These are phyloP conservation scores for Drosophila quinaria DNA, from an alignment of 2,888 invertebrate species.

Conservation along the genomic window DNA sequence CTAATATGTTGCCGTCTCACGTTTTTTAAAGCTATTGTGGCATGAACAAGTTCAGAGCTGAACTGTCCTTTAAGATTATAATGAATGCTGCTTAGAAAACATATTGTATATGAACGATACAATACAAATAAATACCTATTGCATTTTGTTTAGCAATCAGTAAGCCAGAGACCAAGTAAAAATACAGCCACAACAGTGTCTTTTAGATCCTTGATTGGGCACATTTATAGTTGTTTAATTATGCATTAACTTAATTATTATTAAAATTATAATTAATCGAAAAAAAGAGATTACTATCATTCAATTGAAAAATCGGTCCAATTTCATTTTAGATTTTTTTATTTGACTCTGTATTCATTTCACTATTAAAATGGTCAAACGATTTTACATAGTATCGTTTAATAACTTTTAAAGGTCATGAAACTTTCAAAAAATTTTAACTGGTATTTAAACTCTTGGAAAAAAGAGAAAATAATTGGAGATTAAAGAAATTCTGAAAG, in stretches of 20 bases:
- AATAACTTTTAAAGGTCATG: constrained; percentile 11
- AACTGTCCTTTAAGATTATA: constrained; percentile 42
- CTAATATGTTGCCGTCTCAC: constrained; percentile 19
- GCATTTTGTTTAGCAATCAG: constrained; percentile 54
- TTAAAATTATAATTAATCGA: too few relatives aligned
- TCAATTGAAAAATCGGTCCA: too few relatives aligned
- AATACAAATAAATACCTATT: constrained; percentile 33
- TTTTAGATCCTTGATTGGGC: background rate
- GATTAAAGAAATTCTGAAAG: constrained; percentile 39
- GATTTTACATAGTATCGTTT: background rate
- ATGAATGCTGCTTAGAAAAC: constrained; percentile 59
- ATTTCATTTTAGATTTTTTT: background rate
- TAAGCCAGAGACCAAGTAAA: background rate
- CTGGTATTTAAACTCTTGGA: background rate
- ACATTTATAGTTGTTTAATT: background rate
- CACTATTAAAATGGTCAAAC: background rate
- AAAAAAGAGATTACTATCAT: too few relatives aligned
- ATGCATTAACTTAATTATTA: background rate
- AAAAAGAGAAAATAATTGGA: constrained; percentile 10
- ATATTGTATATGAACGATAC: constrained; percentile 20
- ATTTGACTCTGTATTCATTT: background rate
- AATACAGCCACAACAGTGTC: background rate
- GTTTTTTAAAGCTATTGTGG: constrained; percentile 51
- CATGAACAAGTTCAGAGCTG: constrained; percentile 53
- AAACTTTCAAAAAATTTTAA: constrained; percentile 3